phyloP scores from a whole-genome alignment of 2,797 vertebrate genomes.

The Acanthurus lineatus region DNA sequence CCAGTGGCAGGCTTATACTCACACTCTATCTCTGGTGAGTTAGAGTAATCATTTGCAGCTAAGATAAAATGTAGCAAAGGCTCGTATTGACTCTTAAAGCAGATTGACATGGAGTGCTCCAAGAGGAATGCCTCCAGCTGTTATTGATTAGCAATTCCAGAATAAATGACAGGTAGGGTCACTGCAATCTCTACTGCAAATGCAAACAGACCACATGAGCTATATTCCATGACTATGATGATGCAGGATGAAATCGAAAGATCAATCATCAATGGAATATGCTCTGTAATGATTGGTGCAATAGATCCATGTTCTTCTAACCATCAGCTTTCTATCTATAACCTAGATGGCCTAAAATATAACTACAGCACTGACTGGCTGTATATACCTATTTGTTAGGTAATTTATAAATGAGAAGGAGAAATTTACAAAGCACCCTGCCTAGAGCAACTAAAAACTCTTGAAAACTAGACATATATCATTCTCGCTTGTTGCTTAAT shows the following conservation, averaged over 20 bases:
- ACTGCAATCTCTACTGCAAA: conserved; percentile 7
- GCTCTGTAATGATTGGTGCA: not conserved
- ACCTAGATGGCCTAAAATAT: not conserved
- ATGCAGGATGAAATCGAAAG: conserved; percentile 18
- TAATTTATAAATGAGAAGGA: conserved; percentile 2
- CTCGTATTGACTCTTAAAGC: not conserved
- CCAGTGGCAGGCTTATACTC: too few species aligned
- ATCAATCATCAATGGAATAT: conserved; percentile 36
- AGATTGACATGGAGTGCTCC: not conserved
- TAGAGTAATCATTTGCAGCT: not conserved
- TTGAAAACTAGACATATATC: conserved; percentile 11
- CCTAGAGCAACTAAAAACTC: conserved; percentile 10
- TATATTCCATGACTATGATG: conserved; percentile 11
- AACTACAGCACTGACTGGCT: not conserved
- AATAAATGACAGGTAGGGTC: conserved; percentile 23
- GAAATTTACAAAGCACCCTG: not conserved
- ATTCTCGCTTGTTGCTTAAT: conserved; percentile 1
- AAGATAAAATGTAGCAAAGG: not conserved
- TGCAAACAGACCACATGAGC: not conserved
- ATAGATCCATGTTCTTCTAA: not conserved
- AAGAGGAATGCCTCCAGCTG: conserved; percentile 3
- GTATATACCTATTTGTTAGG: not conserved
- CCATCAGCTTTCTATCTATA: not conserved
- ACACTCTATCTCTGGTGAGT: too few species aligned
- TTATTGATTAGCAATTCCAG: conserved; percentile 43